Evolutionary conservation across 2,113 vertebrate genomes (phyloP), one percentile per base, ranked within the genome.

Genomic region (Sterna hirundo): DNA sequence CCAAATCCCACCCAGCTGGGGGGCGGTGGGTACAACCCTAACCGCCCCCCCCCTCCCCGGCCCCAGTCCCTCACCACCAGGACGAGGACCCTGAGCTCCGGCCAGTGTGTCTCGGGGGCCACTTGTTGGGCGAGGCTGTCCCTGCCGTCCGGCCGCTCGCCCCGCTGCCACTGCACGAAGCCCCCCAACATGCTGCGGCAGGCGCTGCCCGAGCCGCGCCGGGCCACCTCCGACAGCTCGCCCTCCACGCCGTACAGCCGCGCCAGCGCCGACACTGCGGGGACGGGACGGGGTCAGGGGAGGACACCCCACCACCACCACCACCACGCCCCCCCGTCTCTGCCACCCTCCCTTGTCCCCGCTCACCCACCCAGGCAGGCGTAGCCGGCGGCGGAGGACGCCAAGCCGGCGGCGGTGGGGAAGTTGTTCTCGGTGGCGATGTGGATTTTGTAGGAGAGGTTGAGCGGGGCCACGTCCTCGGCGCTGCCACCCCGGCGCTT

Each of bases 121-220:
- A 99, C 98, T 94, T 99, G 99, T 54, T 97, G 98, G 42, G 99
- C 99, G 0, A 99, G 3, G 68, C 99, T 99, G 98, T 99, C 99
- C 80, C 98, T 99, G 76, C 99, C 99, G 0, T 99, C 99, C 0
- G 97, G 94, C 77, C 88, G 96, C 40, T 98, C 88, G 15, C 99
- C 99, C 97, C 99, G 98, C 57, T 98, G 97, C 99, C 99, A 99
- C 97, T 99, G 98, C 90, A 99, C 99, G 6, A 99, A 99, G 65
- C 99, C 99, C 0, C 99, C 99, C 5, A 99, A 95, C 96, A 99
- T 98, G 93, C 99, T 99, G 47, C 99, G 98, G 58, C 99, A 99
- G 29, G 99, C 99, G 0, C 99, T 99, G 89, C 99, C 99, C 0
- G 99, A 99, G 38, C 99, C 99, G 44, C 98, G 99, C n/a, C 99